These are phyloP conservation scores for Leguminivora glycinivorella DNA, from an alignment of 1,140 invertebrate species.

Conservation along the genomic window DNA sequence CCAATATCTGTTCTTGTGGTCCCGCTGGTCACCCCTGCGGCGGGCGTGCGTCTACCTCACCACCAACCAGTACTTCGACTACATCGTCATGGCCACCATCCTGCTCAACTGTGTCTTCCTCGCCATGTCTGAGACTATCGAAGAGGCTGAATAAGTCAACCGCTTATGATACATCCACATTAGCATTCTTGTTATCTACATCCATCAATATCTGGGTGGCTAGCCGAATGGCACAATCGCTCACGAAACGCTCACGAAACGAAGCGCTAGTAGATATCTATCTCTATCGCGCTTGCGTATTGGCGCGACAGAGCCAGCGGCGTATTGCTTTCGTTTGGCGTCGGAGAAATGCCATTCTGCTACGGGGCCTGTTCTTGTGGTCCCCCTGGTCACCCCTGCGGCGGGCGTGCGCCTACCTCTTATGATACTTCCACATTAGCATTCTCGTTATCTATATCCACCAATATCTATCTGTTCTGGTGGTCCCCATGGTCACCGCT, in stretches of 20 bases:
- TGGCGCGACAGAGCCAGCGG: too few relatives aligned
- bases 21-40: constrained; percentile 93
- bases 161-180: too few relatives aligned
- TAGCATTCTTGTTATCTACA: too few relatives aligned
- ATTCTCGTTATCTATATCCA: constrained; percentile 97
- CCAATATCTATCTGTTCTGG: constrained; percentile 96
- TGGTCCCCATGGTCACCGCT: constrained; percentile 95
- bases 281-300: too few relatives aligned
- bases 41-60: constrained; percentile 92
- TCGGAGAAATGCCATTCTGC: too few relatives aligned
- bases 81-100: constrained; percentile 97
- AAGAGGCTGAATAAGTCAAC: constrained; percentile 94
- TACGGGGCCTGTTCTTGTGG: constrained; percentile 96
- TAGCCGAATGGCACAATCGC: too few relatives aligned
- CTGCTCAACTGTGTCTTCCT: constrained; percentile 98
- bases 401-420: constrained; percentile 91
- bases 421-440: constrained; percentile 96
- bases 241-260: too few relatives aligned
- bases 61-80: constrained; percentile 97
- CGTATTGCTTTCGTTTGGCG: too few relatives aligned
- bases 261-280: too few relatives aligned
- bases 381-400: constrained; percentile 95
- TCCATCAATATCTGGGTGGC: too few relatives aligned
- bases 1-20: constrained; percentile 94
- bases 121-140: constrained; percentile 94